Conservation (phyloP, 2,113 vertebrate genomes). For the Spea multiplicata region DNA sequence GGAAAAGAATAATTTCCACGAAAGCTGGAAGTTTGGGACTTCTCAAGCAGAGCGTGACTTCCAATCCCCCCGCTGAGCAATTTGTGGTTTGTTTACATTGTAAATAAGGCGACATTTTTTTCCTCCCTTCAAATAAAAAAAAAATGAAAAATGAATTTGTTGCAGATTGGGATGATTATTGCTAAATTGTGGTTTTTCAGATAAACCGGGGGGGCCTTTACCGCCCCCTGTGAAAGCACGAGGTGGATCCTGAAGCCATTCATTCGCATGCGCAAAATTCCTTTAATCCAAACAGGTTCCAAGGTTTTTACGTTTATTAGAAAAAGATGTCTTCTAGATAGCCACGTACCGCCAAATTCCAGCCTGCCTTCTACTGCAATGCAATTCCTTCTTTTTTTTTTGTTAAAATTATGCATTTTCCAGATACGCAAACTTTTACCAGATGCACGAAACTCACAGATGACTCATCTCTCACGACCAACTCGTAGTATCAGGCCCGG, state of each 20-base stretch:
- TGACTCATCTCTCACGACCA: conserved; percentile 76
- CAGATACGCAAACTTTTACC: conserved; percentile 77
- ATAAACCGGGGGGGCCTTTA: no score
- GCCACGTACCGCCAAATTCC: conserved; percentile 47
- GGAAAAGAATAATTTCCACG: conserved; percentile 1
- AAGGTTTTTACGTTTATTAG: background rate
- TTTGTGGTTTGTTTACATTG: conserved; percentile 39
- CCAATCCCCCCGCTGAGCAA: background rate
- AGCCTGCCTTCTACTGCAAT: conserved; percentile 50
- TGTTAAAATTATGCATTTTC: conserved; percentile 65
- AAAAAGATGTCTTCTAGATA: background rate
- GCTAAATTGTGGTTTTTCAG: no score
- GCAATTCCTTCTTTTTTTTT: conserved; percentile 57
- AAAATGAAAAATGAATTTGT: no score
- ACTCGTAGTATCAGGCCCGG: conserved; percentile 72
- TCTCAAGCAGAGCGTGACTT: background rate
- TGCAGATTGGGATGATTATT: no score
- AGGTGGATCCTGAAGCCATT: no score
- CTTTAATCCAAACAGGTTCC: background rate
- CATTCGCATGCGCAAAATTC: no score
- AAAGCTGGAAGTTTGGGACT: background rate
- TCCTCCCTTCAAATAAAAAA: background rate
- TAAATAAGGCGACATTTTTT: conserved; percentile 6
- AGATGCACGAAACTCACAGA: conserved; percentile 78
- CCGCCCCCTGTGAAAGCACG: no score